These are phyloP conservation scores for Pemphigus obesinymphae DNA, from an alignment of 1,140 invertebrate genomes.

Conservation along the genomic window DNA sequence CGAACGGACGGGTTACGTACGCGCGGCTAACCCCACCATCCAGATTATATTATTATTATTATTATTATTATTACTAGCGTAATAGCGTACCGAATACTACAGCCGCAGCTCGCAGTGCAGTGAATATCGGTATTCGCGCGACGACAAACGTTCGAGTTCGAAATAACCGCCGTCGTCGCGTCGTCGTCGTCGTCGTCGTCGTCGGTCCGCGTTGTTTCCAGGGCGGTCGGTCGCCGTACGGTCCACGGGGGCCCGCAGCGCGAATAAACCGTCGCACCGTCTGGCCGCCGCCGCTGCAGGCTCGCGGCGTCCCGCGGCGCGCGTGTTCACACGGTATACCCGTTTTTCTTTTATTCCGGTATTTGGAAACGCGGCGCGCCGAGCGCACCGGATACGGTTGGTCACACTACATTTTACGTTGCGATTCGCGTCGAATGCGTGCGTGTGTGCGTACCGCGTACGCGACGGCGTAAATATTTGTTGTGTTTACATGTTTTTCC, in stretches of 20 bases:
- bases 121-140: too few species aligned
- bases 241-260: too few species aligned
- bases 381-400: slow-evolving; percentile 12
- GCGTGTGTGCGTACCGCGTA: neutral
- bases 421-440: slow-evolving; percentile 18
- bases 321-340: neutral
- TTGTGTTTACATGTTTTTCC: slow-evolving; percentile 41
- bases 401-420: slow-evolving; percentile 31
- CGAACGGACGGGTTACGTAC: neutral
- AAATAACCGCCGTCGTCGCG: too few species aligned
- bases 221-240: too few species aligned
- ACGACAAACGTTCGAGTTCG: too few species aligned
- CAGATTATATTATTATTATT: too few species aligned
- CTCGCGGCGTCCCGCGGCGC: too few species aligned
- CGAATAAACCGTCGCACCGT: neutral
- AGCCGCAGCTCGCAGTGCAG: too few species aligned
- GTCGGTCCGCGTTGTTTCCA: neutral
- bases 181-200: neutral
- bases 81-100: too few species aligned
- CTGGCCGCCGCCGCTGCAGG: neutral
- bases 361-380: slow-evolving; percentile 3
- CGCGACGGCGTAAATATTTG: slow-evolving; percentile 33
- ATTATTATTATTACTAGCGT: too few species aligned
- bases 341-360: neutral
- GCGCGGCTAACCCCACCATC: too few species aligned